These are phyloP conservation scores for Smutsia temminckii DNA, from an alignment of 2,797 vertebrate genomes.

Conservation along the genomic window DNA sequence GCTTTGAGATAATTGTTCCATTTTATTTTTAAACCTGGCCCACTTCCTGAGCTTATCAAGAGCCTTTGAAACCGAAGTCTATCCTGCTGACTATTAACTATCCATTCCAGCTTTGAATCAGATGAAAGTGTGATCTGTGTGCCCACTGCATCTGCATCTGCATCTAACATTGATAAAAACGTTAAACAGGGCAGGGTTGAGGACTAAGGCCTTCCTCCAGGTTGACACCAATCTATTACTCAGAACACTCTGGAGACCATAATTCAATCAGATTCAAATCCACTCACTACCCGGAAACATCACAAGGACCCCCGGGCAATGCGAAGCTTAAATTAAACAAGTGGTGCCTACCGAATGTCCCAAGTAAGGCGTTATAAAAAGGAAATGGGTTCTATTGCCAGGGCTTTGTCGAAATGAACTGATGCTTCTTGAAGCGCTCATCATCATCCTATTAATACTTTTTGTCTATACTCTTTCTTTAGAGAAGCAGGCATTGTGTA, in stretches of 20 bases:
- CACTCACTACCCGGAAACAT: background rate
- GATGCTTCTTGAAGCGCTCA: background rate
- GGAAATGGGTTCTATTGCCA: background rate
- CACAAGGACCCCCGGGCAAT: background rate
- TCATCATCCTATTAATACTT: background rate
- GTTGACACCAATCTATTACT: background rate
- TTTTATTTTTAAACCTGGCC: background rate
- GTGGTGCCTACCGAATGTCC: background rate
- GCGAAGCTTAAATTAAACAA: background rate
- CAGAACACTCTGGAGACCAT: background rate
- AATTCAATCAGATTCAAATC: background rate
- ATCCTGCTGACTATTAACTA: background rate
- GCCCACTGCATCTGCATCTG: background rate
- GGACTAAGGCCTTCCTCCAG: background rate
- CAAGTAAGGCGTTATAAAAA: background rate
- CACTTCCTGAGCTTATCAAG: constrained; percentile 17
- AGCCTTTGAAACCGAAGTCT: constrained; percentile 2
- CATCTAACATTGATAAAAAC: background rate
- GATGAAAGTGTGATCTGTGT: background rate
- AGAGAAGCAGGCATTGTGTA: background rate
- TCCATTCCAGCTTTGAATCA: background rate
- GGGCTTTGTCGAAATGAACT: background rate
- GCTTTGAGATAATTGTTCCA: constrained; percentile 21
- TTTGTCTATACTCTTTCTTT: background rate
- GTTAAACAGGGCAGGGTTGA: background rate